Evolutionary conservation across 2,797 vertebrate species (phyloP).

Genomic region (Gadopsis bispinosus): DNA sequence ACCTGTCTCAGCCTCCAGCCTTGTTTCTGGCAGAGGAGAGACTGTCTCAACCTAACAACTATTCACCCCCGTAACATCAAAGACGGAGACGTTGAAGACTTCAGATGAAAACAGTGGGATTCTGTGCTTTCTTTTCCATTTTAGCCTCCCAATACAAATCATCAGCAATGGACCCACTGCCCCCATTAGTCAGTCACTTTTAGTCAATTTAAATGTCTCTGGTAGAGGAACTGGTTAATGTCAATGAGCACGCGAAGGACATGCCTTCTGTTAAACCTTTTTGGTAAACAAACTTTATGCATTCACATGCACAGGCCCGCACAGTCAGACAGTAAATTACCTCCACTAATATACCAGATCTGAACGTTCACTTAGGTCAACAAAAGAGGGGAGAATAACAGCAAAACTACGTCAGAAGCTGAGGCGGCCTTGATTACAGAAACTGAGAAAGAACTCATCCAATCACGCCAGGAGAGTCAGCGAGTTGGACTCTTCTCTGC

Average conservation of each 20-base stretch:
- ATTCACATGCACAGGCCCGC: constrained; percentile 55
- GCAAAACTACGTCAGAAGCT: constrained; percentile 66
- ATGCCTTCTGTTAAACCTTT: constrained; percentile 59
- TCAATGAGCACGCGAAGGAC: constrained; percentile 57
- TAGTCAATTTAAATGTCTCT: constrained; percentile 60
- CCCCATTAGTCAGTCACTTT: constrained; percentile 52
- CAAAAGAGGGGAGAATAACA: constrained; percentile 64
- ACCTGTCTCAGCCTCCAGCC: constrained; percentile 80
- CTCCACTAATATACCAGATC: constrained; percentile 68
- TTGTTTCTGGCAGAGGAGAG: constrained; percentile 74
- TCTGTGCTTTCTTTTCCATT: constrained; percentile 65
- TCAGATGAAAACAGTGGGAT: constrained; percentile 65
- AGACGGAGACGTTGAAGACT: constrained; percentile 57
- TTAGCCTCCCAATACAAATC: constrained; percentile 52
- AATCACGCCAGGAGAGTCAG: constrained; percentile 72
- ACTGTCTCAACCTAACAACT: constrained; percentile 72
- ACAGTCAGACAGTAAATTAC: constrained; percentile 64
- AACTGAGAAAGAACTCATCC: constrained; percentile 72
- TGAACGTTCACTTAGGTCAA: constrained; percentile 71
- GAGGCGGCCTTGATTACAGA: constrained; percentile 78
- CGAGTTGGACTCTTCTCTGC: constrained; percentile 65
- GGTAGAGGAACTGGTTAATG: constrained; percentile 53
- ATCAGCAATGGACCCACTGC: constrained; percentile 60
- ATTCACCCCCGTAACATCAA: constrained; percentile 74
- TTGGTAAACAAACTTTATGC: constrained; percentile 65